Base-by-base conservation (phyloP, 2,113 vertebrate species). In the Takifugu bimaculatus region DNA sequence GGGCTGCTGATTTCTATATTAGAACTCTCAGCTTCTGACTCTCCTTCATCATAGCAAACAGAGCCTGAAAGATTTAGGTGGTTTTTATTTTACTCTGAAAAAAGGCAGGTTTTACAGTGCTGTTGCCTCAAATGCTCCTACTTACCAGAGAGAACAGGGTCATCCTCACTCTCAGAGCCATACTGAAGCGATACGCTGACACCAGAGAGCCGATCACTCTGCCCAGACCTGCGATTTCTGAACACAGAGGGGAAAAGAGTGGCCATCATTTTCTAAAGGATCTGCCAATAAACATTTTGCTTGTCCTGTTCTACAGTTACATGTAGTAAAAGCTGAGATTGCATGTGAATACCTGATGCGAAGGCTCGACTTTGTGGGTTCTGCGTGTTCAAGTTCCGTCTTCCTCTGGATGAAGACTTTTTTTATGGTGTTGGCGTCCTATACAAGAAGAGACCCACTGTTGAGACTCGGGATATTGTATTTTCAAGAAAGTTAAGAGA, bases 381-480 rank as follows among this genome's bases (percentile, higher is more conserved):
- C 97, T 39, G 92, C 92, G 70, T 96, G 96, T 69, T 99, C 97
- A 86, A 99, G 93, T 88, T 99, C 97, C 63, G 93, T 93, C 74
- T 94, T 98, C 78, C 94, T 93, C 88, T 98, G 95, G 64, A 93
- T 91, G 83, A 99, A 99, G 75, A 97, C 92, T 88, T 99, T 99
- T 87, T 98, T 98, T 78, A 99, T 97, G 13, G 93, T 94, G 89
- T 96, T 98, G 82, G 97, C 97, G 92, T 99, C 97, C 97, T 99
- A 68, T 2, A 85, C 2, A 87, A 73, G 25, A 64, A 60, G 71
- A 85, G 72, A 76, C 51, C 3, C 43, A n/a, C 1, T 27, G 12
- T 65, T 32, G 60, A 45, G 13, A 55, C 55, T 48, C 39, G 1
- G 1, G 4, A 45, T 42, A 3, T 42, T 56, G 12, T 1, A 57